Base-by-base conservation (phyloP, 1,140 invertebrate genomes). In the Cydia pomonella region DNA sequence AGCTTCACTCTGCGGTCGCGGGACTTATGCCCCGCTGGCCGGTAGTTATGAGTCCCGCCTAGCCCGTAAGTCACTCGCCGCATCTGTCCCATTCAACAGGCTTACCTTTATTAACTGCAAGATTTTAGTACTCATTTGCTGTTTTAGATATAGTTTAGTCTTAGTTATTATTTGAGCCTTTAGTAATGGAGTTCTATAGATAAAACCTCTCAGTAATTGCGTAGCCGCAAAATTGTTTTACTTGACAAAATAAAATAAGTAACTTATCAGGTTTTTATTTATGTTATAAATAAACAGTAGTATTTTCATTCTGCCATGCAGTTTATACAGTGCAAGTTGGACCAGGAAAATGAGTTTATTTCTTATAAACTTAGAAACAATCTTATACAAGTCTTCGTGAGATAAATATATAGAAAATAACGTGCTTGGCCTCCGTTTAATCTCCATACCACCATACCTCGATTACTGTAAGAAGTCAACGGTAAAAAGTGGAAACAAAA, bases 1-100 rank as follows among this genome's bases (percentile, higher is more conserved):
- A 69, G 64, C 64, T 18, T 33, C 64, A 33, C 64, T 69, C 27
- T 69, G 64, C 64, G 64, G 64, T 69, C 29, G 33, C 64, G 27
- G 27, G 64, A 69, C 64, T 69, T 69, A 69, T 69, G 64, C 33
- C 64, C 64, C 64, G 64, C 64, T 33, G 64, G 64, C 64, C 27
- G 27, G 64, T 69, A 69, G 64, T 69, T 69, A 69, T 69, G 64
- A 69, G 64, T 69, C 64, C 64, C 64, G 29, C n/a, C 64, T 69
- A 69, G 64, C 27, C 33, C 64, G 29, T 69, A 69, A 69, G 27
- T 69, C 64, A 69, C 27, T 38, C 25, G 64, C 64, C n/a, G 18
- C 29, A 69, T 27, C 64, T 69, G 64, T 38, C 64, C 29, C 64
- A 69, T 69, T 69, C 64, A 69, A 18, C 29, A 33, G 29, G 29